These are phyloP conservation scores for Lasioglossum figueresi DNA, from an alignment of 2,888 invertebrate genomes.

Conservation along the genomic window DNA sequence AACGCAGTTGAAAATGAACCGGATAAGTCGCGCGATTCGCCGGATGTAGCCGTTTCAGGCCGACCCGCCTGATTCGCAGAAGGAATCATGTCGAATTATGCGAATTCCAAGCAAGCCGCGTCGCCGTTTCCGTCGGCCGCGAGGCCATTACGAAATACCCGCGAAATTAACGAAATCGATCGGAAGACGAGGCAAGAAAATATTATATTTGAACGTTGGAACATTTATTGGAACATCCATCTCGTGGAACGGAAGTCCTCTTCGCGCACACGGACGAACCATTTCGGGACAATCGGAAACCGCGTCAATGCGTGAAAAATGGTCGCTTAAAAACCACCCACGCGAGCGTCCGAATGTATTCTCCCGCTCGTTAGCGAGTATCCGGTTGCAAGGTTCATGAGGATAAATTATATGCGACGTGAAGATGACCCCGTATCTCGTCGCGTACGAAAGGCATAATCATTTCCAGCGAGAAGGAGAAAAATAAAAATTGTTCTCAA, in stretches of 20 bases:
- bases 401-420: slow-evolving; percentile 35
- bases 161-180: neutral
- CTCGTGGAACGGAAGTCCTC: slow-evolving; percentile 6
- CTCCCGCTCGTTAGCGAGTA: slow-evolving; percentile 17
- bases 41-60: slow-evolving; percentile 65
- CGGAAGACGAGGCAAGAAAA: neutral
- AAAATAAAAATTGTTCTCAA: neutral
- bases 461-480: neutral
- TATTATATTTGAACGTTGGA: no score
- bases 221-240: no score
- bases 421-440: neutral
- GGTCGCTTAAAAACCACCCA: slow-evolving; percentile 21
- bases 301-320: neutral
- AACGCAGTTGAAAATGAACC: slow-evolving; percentile 42
- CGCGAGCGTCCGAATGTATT: slow-evolving; percentile 26
- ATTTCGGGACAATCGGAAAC: neutral
- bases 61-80: slow-evolving; percentile 59
- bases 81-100: slow-evolving; percentile 61
- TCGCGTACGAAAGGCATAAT: neutral
- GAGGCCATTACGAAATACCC: neutral
- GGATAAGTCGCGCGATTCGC: slow-evolving; percentile 32
- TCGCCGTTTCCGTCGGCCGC: slow-evolving; percentile 26
- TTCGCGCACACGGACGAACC: neutral
- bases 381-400: slow-evolving; percentile 25
- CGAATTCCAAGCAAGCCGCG: slow-evolving; percentile 45